Evolutionary conservation across 2,113 vertebrate genomes (phyloP).

Genomic region (Ptilonorhynchus violaceus): DNA sequence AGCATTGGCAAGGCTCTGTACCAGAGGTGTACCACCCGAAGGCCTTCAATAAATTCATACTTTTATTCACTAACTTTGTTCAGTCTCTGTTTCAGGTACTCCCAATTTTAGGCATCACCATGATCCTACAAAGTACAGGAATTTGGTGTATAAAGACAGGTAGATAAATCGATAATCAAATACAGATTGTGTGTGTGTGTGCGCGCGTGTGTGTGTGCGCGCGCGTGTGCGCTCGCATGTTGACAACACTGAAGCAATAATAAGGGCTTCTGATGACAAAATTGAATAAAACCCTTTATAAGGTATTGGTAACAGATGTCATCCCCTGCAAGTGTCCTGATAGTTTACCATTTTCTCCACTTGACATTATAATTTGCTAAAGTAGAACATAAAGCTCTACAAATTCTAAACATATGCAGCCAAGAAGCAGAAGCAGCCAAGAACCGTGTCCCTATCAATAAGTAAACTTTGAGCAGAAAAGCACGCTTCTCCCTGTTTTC

Average conservation of each 20-base stretch:
- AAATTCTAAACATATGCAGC: not conserved
- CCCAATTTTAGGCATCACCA: too few species aligned
- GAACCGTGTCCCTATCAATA: not conserved
- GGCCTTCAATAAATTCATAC: too few species aligned
- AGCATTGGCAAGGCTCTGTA: too few species aligned
- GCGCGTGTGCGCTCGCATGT: not conserved
- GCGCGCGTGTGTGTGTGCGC: too few species aligned
- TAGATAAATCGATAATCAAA: not conserved
- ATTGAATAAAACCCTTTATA: not conserved
- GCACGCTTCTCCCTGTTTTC: not conserved
- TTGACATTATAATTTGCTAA: not conserved
- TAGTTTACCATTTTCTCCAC: not conserved
- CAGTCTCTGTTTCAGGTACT: too few species aligned
- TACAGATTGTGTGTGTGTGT: too few species aligned
- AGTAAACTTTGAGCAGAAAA: constrained; percentile 5
- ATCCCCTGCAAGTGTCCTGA: not conserved
- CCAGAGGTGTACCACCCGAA: too few species aligned
- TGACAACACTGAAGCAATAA: not conserved
- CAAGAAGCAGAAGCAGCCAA: not conserved
- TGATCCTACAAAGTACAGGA: not conserved
- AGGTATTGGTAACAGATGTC: not conserved
- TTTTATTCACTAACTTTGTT: too few species aligned
- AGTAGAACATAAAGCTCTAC: not conserved
- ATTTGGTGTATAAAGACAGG: not conserved
- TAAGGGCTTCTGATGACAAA: not conserved